Base-by-base conservation (phyloP, 1,140 invertebrate species). In the Macrosteles quadrilineatus region DNA sequence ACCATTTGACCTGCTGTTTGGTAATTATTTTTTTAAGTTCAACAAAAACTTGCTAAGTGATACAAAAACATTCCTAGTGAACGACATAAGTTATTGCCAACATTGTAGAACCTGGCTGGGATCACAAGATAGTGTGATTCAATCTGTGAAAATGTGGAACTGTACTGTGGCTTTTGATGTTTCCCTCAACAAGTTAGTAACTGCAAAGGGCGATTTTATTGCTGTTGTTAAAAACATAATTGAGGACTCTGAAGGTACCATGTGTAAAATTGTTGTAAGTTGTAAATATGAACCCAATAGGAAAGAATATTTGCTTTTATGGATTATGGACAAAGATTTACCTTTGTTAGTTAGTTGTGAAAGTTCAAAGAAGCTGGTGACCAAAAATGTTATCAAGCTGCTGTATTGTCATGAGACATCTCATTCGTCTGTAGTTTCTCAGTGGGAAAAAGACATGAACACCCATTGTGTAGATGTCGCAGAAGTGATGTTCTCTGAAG, bases 261-360 rank as follows among this genome's bases (percentile, higher is more conserved):
- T 65, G 14, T 70, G 69, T 32, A 64, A 65, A 53, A 53, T 70
- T 29, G 32, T 69, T 12, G 25, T 59, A 23, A 31, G 32, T 59
- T 50, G 43, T 32, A 30, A 70, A 65, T 3, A 50, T 27, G 29
- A 40, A 30, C 21, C 45, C 11, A 23, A 12, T 29, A 53, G 31
- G 14, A 62, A 25, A 59, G 55, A 70, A 25, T 65, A 64, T 32
- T 30, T 70, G 21, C 50, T 70, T 23, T 17, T 70, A 9, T 65
- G 62, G 59, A 32, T 70, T 14, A 70, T 70, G 69, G 69, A 70
- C 57, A 64, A 36, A 32, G 30, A 50, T 21, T 53, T 70, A n/a
- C 32, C 40, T 21, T n/a, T 70, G 31, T 43, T 70, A 17, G 40
- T 53, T 19, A 47, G 25, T 25, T 57, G 36, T 27, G 55, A 32